Percentiles rank a stretch among this genome's conserved stretches.
Evolutionary conservation across 2,113 vertebrate species (phyloP).

Genomic region (Psettodes erumei): DNA sequence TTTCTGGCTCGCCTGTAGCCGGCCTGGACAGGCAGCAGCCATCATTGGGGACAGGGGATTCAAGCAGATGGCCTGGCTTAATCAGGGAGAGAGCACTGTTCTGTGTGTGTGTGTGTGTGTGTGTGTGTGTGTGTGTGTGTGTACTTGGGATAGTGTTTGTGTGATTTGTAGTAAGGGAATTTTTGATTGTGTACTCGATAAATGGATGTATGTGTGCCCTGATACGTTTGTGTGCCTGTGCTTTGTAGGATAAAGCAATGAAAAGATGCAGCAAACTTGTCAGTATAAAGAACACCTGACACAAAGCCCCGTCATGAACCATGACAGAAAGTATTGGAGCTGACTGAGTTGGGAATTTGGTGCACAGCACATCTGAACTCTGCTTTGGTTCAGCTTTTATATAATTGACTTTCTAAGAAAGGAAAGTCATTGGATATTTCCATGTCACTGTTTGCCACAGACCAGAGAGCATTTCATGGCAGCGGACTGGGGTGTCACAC

Average conservation of each 20-base stretch:
- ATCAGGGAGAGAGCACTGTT: slow-evolving; percentile 50
- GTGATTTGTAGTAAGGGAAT: slow-evolving; percentile 15
- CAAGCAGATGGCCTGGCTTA: slow-evolving; percentile 65
- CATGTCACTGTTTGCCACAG: too few relatives aligned
- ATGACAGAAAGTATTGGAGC: slow-evolving; percentile 10
- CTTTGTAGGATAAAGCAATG: slow-evolving; percentile 9
- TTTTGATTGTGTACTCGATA: slow-evolving; percentile 2
- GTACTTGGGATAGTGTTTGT: not conserved
- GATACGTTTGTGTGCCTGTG: not conserved
- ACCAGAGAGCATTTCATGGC: too few relatives aligned
- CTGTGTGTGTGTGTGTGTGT: slow-evolving; percentile 14
- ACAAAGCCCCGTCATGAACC: slow-evolving; percentile 31
- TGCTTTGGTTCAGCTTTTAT: slow-evolving; percentile 32
- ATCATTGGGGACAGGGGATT: slow-evolving; percentile 41
- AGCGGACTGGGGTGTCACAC: too few relatives aligned
- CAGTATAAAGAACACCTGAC: slow-evolving; percentile 14
- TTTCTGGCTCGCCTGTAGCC: slow-evolving; percentile 26
- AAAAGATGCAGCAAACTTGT: slow-evolving; percentile 30
- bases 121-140: slow-evolving; percentile 8
- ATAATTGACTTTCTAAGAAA: slow-evolving; percentile 28
- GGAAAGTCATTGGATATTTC: slow-evolving; percentile 8
- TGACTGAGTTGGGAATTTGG: slow-evolving; percentile 26
- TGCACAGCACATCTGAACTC: slow-evolving; percentile 28
- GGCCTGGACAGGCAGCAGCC: slow-evolving; percentile 47
- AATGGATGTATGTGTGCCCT: not conserved